Percentiles rank a stretch among this genome's conserved stretches.
These are phyloP conservation scores for Smutsia gigantea DNA, from an alignment of 2,797 vertebrate species.

Conservation along the genomic window DNA sequence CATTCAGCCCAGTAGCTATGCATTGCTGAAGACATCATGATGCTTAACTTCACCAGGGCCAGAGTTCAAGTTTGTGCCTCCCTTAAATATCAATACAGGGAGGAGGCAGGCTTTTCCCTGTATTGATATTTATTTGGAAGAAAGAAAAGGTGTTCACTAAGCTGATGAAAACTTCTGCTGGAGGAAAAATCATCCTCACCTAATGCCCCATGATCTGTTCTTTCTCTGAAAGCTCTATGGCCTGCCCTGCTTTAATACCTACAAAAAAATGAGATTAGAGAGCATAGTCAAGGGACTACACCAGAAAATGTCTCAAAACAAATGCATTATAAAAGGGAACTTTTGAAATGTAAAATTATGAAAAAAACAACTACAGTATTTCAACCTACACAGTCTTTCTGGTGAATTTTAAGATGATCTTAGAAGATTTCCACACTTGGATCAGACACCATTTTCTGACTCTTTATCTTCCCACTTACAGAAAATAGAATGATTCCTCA, in stretches of 20 bases:
- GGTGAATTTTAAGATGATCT: constrained; percentile 21
- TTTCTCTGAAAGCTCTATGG: background rate
- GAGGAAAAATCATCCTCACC: background rate
- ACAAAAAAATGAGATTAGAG: background rate
- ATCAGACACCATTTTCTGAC: background rate
- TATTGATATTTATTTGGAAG: constrained; percentile 8
- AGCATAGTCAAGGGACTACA: background rate
- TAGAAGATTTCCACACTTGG: constrained; percentile 4
- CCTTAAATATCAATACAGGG: background rate
- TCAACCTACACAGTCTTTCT: background rate
- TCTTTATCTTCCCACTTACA: background rate
- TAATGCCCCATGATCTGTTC: background rate
- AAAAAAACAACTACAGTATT: background rate
- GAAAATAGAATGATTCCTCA: constrained; percentile 31
- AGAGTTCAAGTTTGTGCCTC: background rate
- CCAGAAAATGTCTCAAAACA: constrained; percentile 1
- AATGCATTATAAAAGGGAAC: constrained; percentile 16
- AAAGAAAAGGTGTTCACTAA: constrained; percentile 33
- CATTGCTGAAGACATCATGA: background rate
- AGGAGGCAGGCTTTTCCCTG: background rate
- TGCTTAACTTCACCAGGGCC: background rate
- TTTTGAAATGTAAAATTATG: constrained; percentile 26
- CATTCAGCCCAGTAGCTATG: background rate
- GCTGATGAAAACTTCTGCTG: background rate
- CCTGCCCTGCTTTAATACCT: background rate